Evolutionary conservation across 2,113 vertebrate species (phyloP).

Genomic region (Thryonomys swinderianus): DNA sequence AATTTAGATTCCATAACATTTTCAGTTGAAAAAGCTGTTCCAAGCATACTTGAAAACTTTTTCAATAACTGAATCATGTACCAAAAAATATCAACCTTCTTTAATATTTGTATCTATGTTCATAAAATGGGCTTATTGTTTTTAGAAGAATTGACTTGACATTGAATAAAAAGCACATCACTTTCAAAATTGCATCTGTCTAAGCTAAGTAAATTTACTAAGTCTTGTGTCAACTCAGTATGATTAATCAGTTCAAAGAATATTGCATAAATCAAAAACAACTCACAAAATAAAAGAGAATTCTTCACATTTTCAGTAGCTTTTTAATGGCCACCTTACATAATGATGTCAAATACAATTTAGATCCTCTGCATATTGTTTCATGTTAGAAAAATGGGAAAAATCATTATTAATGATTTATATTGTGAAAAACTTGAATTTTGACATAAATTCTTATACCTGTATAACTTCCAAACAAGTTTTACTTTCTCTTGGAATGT

Average conservation of each 20-base stretch:
- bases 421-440: constrained; percentile 46
- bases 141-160: constrained; percentile 54
- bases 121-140: constrained; percentile 51
- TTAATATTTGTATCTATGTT: constrained; percentile 45
- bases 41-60: constrained; percentile 35
- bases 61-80: constrained; percentile 24
- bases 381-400: constrained; percentile 52
- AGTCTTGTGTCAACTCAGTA: constrained; percentile 53
- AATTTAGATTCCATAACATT: constrained; percentile 61
- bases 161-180: constrained; percentile 50
- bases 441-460: constrained; percentile 12
- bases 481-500: constrained; percentile 38
- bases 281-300: constrained; percentile 49
- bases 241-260: constrained; percentile 56
- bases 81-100: constrained; percentile 12
- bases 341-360: constrained; percentile 48
- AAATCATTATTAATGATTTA: constrained; percentile 50
- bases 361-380: constrained; percentile 43
- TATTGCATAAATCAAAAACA: constrained; percentile 56
- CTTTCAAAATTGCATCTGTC: constrained; percentile 61
- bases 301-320: constrained; percentile 37
- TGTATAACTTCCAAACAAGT: constrained; percentile 43
- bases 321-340: constrained; percentile 48
- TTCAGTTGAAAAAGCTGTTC: constrained; percentile 50
- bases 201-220: constrained; percentile 58